A percentile compares a stretch with the other conserved stretches of the same genome.
These are phyloP conservation scores for Hesperia comma DNA, from an alignment of 2,888 invertebrate genomes.

Conservation along the genomic window DNA sequence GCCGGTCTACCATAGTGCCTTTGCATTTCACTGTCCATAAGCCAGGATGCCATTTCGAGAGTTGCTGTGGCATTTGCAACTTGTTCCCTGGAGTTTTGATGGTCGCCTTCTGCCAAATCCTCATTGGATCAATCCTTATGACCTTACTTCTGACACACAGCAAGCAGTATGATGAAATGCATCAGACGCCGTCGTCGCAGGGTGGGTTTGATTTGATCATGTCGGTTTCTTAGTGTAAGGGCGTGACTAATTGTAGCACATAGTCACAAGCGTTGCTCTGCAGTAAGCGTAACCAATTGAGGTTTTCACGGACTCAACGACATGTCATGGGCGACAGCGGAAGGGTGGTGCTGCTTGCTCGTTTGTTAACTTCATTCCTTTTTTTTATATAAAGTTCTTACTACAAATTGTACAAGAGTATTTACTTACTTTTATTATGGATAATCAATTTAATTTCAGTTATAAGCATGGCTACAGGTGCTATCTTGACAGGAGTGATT, in stretches of 20 bases:
- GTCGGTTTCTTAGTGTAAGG: neutral
- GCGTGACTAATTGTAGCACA: too few relatives aligned
- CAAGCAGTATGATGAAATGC: constrained; percentile 70
- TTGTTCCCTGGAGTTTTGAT: constrained; percentile 75
- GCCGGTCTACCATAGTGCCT: constrained; percentile 72
- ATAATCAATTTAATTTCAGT: constrained; percentile 47
- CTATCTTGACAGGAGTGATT: constrained; percentile 66
- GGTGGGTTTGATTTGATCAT: constrained; percentile 47
- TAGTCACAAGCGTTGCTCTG: too few relatives aligned
- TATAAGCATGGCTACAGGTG: constrained; percentile 67
- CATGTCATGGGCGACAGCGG: too few relatives aligned
- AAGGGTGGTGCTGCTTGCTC: too few relatives aligned
- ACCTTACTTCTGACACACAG: constrained; percentile 69
- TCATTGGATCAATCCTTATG: constrained; percentile 66
- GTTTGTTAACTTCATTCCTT: too few relatives aligned
- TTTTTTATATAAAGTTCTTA: too few relatives aligned
- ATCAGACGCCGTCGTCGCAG: constrained; percentile 59
- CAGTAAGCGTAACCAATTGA: too few relatives aligned
- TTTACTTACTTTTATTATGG: too few relatives aligned
- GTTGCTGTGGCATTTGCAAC: constrained; percentile 77
- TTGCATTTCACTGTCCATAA: constrained; percentile 71
- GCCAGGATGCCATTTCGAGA: constrained; percentile 72
- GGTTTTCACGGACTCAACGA: too few relatives aligned
- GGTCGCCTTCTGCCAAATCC: constrained; percentile 71
- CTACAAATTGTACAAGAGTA: too few relatives aligned